Evolutionary conservation across 2,113 vertebrate species (phyloP).

Genomic region (Sminthopsis crassicaudata): DNA sequence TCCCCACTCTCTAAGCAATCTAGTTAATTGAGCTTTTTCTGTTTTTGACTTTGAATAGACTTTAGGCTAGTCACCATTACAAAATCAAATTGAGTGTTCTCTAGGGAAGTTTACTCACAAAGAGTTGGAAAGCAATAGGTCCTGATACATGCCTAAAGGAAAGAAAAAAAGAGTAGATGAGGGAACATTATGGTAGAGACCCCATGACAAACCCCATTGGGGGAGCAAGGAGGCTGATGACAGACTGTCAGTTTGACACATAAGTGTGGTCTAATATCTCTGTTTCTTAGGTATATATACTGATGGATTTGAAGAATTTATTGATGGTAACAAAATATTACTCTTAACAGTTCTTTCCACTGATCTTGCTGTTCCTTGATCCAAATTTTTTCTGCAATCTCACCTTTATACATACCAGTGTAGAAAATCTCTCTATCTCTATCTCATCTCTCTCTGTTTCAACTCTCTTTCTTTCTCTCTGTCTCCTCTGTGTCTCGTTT

Average conservation of each 20-base stretch:
- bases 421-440: neutral
- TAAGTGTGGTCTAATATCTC: constrained; percentile 10
- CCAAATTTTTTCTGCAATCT: neutral
- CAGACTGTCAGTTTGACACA: neutral
- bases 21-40: neutral
- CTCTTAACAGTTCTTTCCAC: neutral
- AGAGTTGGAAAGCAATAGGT: neutral
- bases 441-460: too few relatives aligned
- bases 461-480: too few relatives aligned
- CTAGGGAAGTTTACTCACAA: neutral
- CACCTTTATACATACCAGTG: too few relatives aligned
- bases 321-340: neutral
- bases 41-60: neutral
- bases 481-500: too few relatives aligned
- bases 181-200: neutral
- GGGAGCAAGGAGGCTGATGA: neutral
- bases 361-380: neutral
- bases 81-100: neutral
- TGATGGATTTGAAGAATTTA: neutral
- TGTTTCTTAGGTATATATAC: constrained; percentile 2
- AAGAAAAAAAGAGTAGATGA: neutral
- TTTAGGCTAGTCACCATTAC: neutral
- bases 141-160: neutral
- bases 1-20: neutral
- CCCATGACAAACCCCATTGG: neutral